Evolutionary conservation across 2,113 vertebrate species (phyloP), one percentile per base, ranked within the genome.

Genomic region (Bambusicola thoracicus): DNA sequence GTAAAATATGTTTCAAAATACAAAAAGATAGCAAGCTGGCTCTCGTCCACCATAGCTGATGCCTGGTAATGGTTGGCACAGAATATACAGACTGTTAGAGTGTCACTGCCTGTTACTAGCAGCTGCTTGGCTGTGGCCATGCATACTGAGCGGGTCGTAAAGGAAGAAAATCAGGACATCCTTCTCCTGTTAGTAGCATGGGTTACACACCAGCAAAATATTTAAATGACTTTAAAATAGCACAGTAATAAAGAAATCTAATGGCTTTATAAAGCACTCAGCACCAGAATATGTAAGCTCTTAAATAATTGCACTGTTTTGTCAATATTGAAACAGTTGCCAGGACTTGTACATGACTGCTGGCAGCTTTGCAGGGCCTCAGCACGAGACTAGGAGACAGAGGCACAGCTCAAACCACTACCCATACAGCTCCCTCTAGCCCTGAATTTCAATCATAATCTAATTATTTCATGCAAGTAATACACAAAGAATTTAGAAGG

Each of bases 51-150:
- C 30, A 56, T 49, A 78, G 46, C 19, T 81, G 87, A 93, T 67
- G 93, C 70, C 91, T 94, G 89, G 87, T 65, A 81, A 81, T 92
- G 78, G 78, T 32, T 97, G 95, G 90, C 89, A 96, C 89, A 36
- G 90, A 94, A 84, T 89, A 90, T 13, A 88, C 93, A 78, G 92
- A 83, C 86, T 48, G 84, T 91, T 73, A 85, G 75, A 92, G 76
- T 79, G 94, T 95, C 94, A 91, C 90, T 96, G 96, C 96, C 95
- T 96, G 95, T 94, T 88, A 96, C 94, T 92, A 95, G 72, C 94
- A 96, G 92, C 94, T 95, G 90, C 94, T 91, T 92, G 84, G 94
- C 92, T 72, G 40, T 11, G 8, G n/a, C 36, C 76, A 48, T 21
- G 93, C 94, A 96, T 95, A 95, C 88, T 89, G 90, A 95, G 78